Conservation (phyloP, 2,113 vertebrate genomes). For the Aramus guarauna region DNA sequence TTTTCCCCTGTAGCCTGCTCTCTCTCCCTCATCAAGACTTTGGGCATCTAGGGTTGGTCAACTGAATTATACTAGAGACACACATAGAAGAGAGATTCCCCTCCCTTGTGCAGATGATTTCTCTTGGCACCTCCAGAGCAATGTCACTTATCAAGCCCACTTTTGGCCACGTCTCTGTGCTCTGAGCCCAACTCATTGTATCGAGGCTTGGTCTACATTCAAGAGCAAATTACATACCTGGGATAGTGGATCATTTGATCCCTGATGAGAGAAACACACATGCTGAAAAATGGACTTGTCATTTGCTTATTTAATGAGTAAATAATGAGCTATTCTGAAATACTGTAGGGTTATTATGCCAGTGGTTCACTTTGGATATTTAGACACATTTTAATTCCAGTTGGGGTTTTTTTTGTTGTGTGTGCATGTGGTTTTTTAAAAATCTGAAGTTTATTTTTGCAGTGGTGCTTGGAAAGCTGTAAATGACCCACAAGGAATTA, state of each 20-base stretch:
- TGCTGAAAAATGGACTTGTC: not conserved
- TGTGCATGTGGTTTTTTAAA: constrained; percentile 18
- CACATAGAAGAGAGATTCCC: not conserved
- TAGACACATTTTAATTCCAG: constrained; percentile 6
- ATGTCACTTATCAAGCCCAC: not conserved
- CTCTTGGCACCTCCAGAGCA: not conserved
- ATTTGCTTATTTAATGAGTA: not conserved
- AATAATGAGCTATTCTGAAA: constrained; percentile 28
- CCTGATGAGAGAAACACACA: not conserved
- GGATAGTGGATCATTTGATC: not conserved
- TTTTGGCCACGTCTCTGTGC: not conserved
- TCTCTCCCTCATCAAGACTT: not conserved
- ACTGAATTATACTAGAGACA: not conserved
- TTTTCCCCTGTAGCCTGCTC: not conserved
- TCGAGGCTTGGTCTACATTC: not conserved
- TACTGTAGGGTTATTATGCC: not conserved
- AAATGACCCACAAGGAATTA: constrained; percentile 63
- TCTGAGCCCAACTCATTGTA: not conserved
- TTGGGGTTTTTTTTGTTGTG: constrained; percentile 18
- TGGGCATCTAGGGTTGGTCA: not conserved
- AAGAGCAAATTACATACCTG: not conserved
- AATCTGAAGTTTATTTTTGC: constrained; percentile 65
- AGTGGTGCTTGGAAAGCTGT: constrained; percentile 50
- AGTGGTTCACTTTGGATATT: constrained; percentile 9
- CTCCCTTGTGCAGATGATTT: not conserved